A percentile compares a stretch with the other conserved stretches of the same genome.
Conservation (phyloP, 2,888 invertebrate genomes). For the Phragmatobia fuliginosa region DNA sequence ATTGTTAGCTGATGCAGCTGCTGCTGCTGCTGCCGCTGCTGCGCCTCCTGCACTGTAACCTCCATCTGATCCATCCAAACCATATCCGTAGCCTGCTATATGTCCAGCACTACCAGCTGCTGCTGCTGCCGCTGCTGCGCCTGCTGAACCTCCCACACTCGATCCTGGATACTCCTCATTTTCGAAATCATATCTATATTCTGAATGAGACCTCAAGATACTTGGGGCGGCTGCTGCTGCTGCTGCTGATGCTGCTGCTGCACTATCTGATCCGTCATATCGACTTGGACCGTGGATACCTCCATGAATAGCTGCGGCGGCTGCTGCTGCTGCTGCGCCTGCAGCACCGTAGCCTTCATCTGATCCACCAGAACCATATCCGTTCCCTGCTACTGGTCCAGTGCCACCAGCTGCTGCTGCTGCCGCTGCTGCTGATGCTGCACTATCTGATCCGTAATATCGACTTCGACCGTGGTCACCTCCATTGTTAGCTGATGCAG, state of each 20-base stretch:
- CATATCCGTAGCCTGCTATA: background rate
- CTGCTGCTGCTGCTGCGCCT: slow-evolving; percentile 26
- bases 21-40: background rate
- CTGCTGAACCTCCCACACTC: too few relatives aligned
- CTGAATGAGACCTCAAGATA: background rate
- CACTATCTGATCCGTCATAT: background rate
- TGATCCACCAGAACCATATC: too few relatives aligned
- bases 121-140: background rate
- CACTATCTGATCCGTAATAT: too few relatives aligned
- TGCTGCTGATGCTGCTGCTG: background rate
- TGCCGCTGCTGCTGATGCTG: too few relatives aligned
- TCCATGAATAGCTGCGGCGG: slow-evolving; percentile 1
- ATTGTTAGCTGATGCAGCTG: background rate
- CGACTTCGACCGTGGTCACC: too few relatives aligned
- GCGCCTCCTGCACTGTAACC: too few relatives aligned
- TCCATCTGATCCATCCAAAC: background rate
- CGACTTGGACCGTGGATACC: too few relatives aligned
- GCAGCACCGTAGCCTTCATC: too few relatives aligned
- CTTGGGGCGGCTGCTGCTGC: slow-evolving; percentile 4
- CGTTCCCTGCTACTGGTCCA: background rate
- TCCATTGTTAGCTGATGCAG: too few relatives aligned
- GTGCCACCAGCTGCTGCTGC: background rate
- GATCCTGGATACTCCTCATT: background rate
- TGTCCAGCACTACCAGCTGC: background rate
- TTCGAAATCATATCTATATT: background rate